Evolutionary conservation across 2,113 vertebrate genomes (phyloP).

Genomic region (Leiothrix lutea): DNA sequence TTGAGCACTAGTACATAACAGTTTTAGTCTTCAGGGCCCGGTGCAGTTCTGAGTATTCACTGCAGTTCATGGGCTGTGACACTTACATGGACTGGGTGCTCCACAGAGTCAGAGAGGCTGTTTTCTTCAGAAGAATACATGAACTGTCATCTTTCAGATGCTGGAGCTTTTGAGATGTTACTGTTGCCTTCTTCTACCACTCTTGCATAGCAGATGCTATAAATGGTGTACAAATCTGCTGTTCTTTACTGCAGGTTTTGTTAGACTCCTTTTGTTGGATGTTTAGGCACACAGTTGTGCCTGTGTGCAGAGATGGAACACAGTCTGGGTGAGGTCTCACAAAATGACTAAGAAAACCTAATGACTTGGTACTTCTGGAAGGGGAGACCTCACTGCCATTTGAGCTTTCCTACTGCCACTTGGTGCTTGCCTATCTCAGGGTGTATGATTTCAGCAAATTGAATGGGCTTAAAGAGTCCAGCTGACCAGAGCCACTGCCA

Average conservation of each 20-base stretch:
- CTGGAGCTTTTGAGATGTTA: neutral
- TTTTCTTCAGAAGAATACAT: neutral
- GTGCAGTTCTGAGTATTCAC: neutral
- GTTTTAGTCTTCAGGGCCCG: neutral
- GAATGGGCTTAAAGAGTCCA: neutral
- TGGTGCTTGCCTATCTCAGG: neutral
- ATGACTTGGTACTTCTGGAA: neutral
- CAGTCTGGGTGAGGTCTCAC: neutral
- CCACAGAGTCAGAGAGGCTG: neutral
- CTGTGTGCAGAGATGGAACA: neutral
- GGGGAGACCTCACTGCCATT: neutral
- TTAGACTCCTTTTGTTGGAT: neutral
- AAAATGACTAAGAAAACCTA: neutral
- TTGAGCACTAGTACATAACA: accelerated
- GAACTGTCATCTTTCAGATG: neutral
- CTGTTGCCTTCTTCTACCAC: neutral
- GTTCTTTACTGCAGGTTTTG: neutral
- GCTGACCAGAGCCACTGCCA: neutral
- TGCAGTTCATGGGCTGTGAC: neutral
- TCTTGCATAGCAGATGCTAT: neutral
- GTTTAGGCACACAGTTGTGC: neutral
- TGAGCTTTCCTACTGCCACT: neutral
- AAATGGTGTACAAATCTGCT: neutral
- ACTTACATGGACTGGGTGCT: neutral
- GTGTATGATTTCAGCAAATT: neutral